These are phyloP conservation scores for Tribolium madens DNA, from an alignment of 1,140 invertebrate genomes.

Conservation along the genomic window DNA sequence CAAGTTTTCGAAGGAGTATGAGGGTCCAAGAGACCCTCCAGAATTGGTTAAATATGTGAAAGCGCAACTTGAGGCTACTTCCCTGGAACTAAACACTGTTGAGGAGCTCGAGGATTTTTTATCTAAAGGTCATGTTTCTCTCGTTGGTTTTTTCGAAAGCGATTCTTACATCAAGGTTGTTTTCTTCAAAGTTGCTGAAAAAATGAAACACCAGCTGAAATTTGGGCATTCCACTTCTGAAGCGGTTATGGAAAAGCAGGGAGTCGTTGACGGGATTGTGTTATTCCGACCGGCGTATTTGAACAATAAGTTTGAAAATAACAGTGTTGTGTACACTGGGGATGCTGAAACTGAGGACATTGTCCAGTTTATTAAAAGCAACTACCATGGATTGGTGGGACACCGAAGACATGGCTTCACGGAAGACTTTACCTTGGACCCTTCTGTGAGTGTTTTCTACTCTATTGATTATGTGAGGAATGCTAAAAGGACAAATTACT, in stretches of 20 bases:
- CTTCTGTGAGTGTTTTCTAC: conserved; percentile 91
- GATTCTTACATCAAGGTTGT: conserved; percentile 82
- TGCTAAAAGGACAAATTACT: conserved; percentile 96
- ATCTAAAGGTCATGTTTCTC: conserved; percentile 80
- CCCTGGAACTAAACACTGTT: conserved; percentile 81
- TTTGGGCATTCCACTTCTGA: conserved; percentile 86
- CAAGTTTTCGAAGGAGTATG: conserved; percentile 92
- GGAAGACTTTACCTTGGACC: conserved; percentile 64
- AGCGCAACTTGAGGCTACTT: conserved; percentile 94
- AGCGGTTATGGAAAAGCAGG: conserved; percentile 81
- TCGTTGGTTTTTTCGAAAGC: conserved; percentile 89
- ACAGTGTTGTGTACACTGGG: conserved; percentile 80
- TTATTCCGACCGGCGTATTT: conserved; percentile 90
- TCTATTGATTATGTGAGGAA: conserved; percentile 96
- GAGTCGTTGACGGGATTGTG: conserved; percentile 85
- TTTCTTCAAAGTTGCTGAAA: conserved; percentile 91
- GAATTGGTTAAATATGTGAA: conserved; percentile 89
- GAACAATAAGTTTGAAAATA: conserved; percentile 93
- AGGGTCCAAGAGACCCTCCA: conserved; percentile 91
- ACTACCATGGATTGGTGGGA: conserved; percentile 67
- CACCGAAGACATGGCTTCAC: background rate
- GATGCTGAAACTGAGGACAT: conserved; percentile 77
- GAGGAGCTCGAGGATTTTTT: conserved; percentile 81
- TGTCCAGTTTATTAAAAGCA: conserved; percentile 84
- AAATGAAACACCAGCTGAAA: conserved; percentile 86